Evolutionary conservation across 2,113 vertebrate species (phyloP), one percentile per base, ranked within the genome.

Genomic region (Illadopsis cleaveri): DNA sequence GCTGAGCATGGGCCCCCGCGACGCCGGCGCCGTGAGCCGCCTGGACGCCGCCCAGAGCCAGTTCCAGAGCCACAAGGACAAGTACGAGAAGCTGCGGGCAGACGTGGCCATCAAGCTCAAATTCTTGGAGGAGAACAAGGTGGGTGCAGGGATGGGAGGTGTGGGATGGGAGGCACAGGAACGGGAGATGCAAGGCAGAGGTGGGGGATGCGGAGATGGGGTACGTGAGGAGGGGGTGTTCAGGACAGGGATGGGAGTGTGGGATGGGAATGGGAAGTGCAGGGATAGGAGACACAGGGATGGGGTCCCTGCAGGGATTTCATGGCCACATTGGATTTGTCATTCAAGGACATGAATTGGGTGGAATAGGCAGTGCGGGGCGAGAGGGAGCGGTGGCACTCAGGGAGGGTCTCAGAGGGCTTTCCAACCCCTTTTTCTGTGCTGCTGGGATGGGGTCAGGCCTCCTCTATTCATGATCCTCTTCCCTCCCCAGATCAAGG

Each of bases 51-150:
- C 99, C 38, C 99, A 99, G 97, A 97, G 98, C 71, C 98, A 99
- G 82, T 99, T 99, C 98, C 99, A 99, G 94, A 95, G 98, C 82
- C 99, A 99, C 82, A 99, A 99, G 95, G 98, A 98, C 79, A 99
- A 99, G 97, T 99, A 99, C 3, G 99, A 99, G 96, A 98, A 98
- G 77, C 98, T 99, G 61, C 98, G 99, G 19, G 99, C 98, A 0
- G 99, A 99, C 10, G 99, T 99, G 95, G 98, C 97, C 85, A 98
- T 99, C 96, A 99, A 99, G 95, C 98, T 99, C 83, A 99, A 99
- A 96, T 99, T 99, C 97, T 96, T 99, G 97, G 99, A 99, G 96
- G 99, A 99, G 97, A 99, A 99, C 96, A 99, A 99, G 99, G 99
- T 99, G 94, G 20, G 60, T 38, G 20, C 7, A 6, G 40, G 25